Conservation (phyloP, 2,888 invertebrate genomes). For the Amphipoea oculea region DNA sequence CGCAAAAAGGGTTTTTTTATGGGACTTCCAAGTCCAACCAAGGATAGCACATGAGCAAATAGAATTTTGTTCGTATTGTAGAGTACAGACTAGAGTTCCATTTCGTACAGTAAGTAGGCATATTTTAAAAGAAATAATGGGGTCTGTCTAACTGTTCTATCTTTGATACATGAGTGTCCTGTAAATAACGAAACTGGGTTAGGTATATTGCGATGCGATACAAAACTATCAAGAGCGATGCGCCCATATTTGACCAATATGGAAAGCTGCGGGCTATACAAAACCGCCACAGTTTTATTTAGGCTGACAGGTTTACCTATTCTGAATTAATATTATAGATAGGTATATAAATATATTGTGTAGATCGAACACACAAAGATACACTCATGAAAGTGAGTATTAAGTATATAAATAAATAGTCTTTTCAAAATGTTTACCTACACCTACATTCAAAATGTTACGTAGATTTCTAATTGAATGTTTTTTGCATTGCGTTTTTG, state of each 20-base stretch:
- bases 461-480: not conserved
- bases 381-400: not conserved
- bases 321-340: not conserved
- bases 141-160: not conserved
- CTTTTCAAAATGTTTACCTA: not conserved
- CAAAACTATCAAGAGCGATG: conserved; percentile 2
- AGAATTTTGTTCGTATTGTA: not conserved
- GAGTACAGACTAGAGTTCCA: not conserved
- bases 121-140: not conserved
- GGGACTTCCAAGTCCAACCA: not conserved
- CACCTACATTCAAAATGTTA: not conserved
- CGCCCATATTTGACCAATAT: not conserved
- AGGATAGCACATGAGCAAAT: not conserved
- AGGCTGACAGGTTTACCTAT: not conserved
- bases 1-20: not conserved
- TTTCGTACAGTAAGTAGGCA: not conserved
- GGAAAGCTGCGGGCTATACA: conserved; percentile 1
- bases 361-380: not conserved
- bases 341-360: not conserved
- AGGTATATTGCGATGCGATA: not conserved
- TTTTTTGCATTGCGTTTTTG: not conserved
- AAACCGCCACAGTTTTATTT: not conserved
- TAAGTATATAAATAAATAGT: not conserved
- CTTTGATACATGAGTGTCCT: not conserved
- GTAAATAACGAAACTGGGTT: not conserved